A percentile compares a stretch with the other conserved stretches of the same genome.
These are phyloP conservation scores for Lithobates pipiens DNA, from an alignment of 2,797 vertebrate species.

Conservation along the genomic window DNA sequence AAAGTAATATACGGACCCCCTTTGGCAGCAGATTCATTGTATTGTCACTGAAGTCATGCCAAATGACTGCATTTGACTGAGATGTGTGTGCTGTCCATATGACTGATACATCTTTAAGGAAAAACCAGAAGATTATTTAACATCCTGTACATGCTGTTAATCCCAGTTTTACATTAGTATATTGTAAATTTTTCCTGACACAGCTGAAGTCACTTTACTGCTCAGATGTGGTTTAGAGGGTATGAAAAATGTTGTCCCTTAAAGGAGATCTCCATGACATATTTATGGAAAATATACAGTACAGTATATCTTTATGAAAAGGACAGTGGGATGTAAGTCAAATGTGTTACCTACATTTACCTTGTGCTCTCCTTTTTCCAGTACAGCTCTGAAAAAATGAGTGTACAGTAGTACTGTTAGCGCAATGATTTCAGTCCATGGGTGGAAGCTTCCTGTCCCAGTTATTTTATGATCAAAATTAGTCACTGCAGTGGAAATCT, in stretches of 20 bases:
- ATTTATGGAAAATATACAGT: too few species aligned
- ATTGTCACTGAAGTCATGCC: conserved; percentile 19
- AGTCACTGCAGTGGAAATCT: too few species aligned
- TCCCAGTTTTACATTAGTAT: conserved; percentile 23
- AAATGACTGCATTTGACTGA: conserved; percentile 14
- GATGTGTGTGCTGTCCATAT: conserved; percentile 29
- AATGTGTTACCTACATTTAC: too few species aligned
- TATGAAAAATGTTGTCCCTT: neutral
- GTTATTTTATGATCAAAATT: too few species aligned
- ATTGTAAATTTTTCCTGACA: conserved; percentile 2
- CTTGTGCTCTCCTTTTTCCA: too few species aligned
- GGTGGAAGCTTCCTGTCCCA: too few species aligned
- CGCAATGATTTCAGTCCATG: too few species aligned
- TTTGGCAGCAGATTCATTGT: conserved; percentile 6
- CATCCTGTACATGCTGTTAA: conserved; percentile 43
- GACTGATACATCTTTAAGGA: conserved; percentile 32
- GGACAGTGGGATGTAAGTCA: too few species aligned
- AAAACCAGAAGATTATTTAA: conserved; percentile 29
- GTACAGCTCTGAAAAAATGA: too few species aligned
- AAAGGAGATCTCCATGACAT: too few species aligned
- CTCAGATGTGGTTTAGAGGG: conserved; percentile 9
- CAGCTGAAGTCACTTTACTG: conserved; percentile 29
- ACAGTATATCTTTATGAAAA: too few species aligned
- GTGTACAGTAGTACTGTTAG: too few species aligned
- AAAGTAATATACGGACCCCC: neutral